A percentile compares a stretch with the other conserved stretches of the same genome.
Conservation (phyloP, 2,113 vertebrate genomes). For the Lagenorhynchus albirostris region DNA sequence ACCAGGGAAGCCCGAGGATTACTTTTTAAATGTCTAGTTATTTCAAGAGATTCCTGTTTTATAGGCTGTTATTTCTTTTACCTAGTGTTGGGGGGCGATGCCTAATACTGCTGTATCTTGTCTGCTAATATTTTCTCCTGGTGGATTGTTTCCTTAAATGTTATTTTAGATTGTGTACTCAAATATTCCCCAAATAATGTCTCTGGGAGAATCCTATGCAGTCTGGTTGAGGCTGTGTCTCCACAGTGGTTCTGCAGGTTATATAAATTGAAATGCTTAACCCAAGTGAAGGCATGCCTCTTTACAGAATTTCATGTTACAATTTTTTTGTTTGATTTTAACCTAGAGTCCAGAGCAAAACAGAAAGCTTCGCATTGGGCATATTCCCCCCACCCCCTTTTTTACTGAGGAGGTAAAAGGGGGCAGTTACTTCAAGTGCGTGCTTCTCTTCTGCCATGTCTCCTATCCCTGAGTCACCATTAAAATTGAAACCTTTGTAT, state of each 20-base stretch:
- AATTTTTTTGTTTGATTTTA: background rate
- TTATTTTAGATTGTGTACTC: background rate
- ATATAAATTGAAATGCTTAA: background rate
- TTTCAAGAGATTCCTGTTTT: background rate
- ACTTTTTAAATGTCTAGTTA: background rate
- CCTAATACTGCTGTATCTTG: background rate
- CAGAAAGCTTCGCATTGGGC: background rate
- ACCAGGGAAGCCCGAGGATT: no score
- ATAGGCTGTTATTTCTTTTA: background rate
- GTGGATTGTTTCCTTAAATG: background rate
- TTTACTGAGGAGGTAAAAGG: background rate
- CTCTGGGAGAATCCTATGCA: accelerated
- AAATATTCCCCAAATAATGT: background rate
- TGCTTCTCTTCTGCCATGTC: background rate
- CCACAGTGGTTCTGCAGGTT: background rate
- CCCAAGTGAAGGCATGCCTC: background rate
- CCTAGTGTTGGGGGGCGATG: background rate
- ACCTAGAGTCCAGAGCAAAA: background rate
- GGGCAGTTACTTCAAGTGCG: background rate
- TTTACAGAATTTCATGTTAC: background rate
- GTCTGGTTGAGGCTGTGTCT: background rate
- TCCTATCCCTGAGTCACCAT: background rate
- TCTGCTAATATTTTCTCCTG: background rate
- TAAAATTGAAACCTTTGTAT: background rate
- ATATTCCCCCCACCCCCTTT: no score